Percentiles rank a stretch among this genome's conserved stretches.
These are phyloP conservation scores for Sesamia nonagrioides DNA, from an alignment of 1,140 invertebrate species.

Conservation along the genomic window DNA sequence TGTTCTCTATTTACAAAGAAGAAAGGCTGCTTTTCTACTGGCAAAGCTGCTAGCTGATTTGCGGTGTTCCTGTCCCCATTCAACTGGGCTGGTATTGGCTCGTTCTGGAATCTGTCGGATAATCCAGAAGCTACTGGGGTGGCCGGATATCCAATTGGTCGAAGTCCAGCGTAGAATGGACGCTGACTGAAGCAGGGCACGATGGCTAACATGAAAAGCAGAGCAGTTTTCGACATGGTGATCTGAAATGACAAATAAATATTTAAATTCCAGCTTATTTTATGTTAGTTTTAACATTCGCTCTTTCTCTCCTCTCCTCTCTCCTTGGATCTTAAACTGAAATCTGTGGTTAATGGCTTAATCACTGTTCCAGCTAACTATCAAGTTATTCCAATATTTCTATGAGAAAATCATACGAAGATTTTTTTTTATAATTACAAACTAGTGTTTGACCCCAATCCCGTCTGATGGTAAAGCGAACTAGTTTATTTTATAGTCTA, in stretches of 20 bases:
- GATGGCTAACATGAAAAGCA: constrained; percentile 25
- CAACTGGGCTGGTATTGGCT: constrained; percentile 54
- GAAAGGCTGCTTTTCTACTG: constrained; percentile 79
- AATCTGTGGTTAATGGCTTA: no score
- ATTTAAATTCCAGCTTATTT: not conserved
- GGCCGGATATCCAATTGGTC: constrained; percentile 55
- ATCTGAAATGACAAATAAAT: constrained; percentile 29
- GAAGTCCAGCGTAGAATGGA: constrained; percentile 51
- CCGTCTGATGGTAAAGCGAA: no score
- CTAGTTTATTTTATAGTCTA: no score
- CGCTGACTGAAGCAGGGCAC: constrained; percentile 49
- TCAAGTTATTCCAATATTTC: no score
- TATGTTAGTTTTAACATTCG: no score
- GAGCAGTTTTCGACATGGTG: constrained; percentile 22
- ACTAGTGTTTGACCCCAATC: no score
- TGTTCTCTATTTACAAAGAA: constrained; percentile 74
- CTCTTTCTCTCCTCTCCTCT: no score
- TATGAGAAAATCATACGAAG: no score
- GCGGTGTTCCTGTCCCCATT: constrained; percentile 74
- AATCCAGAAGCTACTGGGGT: not conserved
- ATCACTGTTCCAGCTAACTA: no score
- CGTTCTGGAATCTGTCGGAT: constrained; percentile 8
- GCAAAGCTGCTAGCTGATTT: constrained; percentile 68
- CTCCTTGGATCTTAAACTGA: no score
- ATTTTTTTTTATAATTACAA: no score